Percentiles rank a stretch among this genome's conserved stretches.
Evolutionary conservation across 2,888 invertebrate species (phyloP).

Genomic region (Unio pictorum): DNA sequence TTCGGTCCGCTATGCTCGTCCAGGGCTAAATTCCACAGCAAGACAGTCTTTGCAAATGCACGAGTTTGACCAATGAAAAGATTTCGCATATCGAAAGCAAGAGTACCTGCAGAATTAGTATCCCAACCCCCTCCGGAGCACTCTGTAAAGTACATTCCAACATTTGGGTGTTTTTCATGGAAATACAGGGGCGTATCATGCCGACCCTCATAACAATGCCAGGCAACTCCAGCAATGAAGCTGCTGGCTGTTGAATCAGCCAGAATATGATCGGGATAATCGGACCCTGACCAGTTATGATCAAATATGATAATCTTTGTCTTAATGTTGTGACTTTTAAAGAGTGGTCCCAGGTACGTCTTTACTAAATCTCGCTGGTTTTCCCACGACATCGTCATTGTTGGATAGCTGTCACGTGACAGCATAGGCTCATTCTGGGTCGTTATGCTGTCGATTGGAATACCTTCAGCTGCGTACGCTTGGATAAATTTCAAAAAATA

Average conservation of each 20-base stretch:
- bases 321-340: constrained; percentile 27
- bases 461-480: constrained; percentile 33
- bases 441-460: constrained; percentile 28
- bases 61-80: constrained; percentile 39
- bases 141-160: constrained; percentile 41
- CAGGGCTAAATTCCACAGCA: constrained; percentile 41
- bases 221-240: constrained; percentile 38
- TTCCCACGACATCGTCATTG: constrained; percentile 38
- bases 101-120: constrained; percentile 27
- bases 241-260: constrained; percentile 25
- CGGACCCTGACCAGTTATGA: constrained; percentile 38
- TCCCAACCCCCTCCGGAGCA: constrained; percentile 40
- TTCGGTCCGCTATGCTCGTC: constrained; percentile 39
- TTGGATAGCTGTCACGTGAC: constrained; percentile 24
- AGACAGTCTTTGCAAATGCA: constrained; percentile 31
- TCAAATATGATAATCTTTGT: constrained; percentile 42
- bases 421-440: constrained; percentile 40
- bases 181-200: constrained; percentile 24
- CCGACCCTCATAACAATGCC: constrained; percentile 42
- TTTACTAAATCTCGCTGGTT: constrained; percentile 30
- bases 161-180: constrained; percentile 31
- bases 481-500: constrained; percentile 43
- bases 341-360: constrained; percentile 35
- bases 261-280: constrained; percentile 34
- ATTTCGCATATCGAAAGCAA: constrained; percentile 35